Base-by-base conservation (phyloP, 1,140 invertebrate species). In the Hycleus cichorii region DNA sequence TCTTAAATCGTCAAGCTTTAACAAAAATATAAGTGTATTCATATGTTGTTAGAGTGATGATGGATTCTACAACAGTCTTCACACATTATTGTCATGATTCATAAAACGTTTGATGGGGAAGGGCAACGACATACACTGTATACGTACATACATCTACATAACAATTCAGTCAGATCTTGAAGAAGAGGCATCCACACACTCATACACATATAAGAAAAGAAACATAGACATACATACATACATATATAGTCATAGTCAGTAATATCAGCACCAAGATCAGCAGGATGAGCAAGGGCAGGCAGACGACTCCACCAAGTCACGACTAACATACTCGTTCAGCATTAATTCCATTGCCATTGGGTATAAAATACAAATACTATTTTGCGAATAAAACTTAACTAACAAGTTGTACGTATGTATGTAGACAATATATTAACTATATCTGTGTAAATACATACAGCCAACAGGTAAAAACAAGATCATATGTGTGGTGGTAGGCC, bases 301-400 rank as follows among this genome's bases (percentile, higher is more conserved):
- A 32, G 32, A 32, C 18, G 18, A 18, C 32, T 32, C 32, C 32
- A 32, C 49, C 58, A 43, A 59, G 58, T 59, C 58, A 59, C 58
- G 58, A 59, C 47, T 53, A 45, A 39, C 58, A 49, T 59, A 59
- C 42, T 53, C 51, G 51, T 53, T 44, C 32, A 53, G 57, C 57
- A 59, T 59, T 59, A 59, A 59, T 59, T 59, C 49, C 50, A 53
- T 53, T 59, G 57, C 57, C 42, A 51, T 50, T 58, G 47, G 51
- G 32, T 32, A 42, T 38, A 42, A 53, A 53, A 46, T 39, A 46
- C 43, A 42, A 45, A 46, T 53, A 53, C 51, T 45, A 53, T 53
- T 53, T 42, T 45, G 51, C 32, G 32, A 32, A 32, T 32, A 32
- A 32, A 32, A 32, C 32, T 32, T 32, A 32, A 32, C 32, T 32